phyloP scores from a whole-genome alignment of 2,888 invertebrate species.

The Cheilosia soror region DNA sequence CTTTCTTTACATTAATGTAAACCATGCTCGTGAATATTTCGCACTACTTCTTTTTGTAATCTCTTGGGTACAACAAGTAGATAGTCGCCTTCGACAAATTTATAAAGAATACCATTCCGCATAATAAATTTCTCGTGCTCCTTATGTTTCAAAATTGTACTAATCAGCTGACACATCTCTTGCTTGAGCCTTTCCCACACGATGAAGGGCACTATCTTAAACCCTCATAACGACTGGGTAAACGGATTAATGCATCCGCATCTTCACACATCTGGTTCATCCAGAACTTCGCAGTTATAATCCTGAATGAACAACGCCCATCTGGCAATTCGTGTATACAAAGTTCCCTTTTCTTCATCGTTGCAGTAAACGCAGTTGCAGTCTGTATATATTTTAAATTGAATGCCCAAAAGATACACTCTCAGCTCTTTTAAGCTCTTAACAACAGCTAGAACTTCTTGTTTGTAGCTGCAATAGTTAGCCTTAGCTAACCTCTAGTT shows the following conservation, averaged over 20 bases:
- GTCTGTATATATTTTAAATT: slow-evolving; percentile 28
- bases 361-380: slow-evolving; percentile 57
- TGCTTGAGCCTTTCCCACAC: slow-evolving; percentile 6
- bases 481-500: slow-evolving; percentile 12
- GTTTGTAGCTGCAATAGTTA: slow-evolving; percentile 40
- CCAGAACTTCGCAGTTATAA: slow-evolving; percentile 37
- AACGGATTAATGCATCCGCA: slow-evolving; percentile 45
- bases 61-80: slow-evolving; percentile 8
- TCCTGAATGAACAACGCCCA: slow-evolving; percentile 59
- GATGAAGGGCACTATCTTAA: slow-evolving; percentile 20
- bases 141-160: slow-evolving; percentile 1
- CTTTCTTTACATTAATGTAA: slow-evolving; percentile 13
- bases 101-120: slow-evolving; percentile 12
- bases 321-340: slow-evolving; percentile 45
- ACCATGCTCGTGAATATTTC: slow-evolving; percentile 8
- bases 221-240: slow-evolving; percentile 25
- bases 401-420: slow-evolving; percentile 69
- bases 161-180: slow-evolving; percentile 15
- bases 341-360: slow-evolving; percentile 41
- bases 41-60: slow-evolving; percentile 9
- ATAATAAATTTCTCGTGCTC: slow-evolving; percentile 13
- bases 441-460: slow-evolving; percentile 75
- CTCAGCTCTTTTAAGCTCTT: slow-evolving; percentile 72
- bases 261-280: slow-evolving; percentile 49
- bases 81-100: neutral